Conservation (phyloP, 2,113 vertebrate genomes). For the Onychorhynchus coronatus region DNA sequence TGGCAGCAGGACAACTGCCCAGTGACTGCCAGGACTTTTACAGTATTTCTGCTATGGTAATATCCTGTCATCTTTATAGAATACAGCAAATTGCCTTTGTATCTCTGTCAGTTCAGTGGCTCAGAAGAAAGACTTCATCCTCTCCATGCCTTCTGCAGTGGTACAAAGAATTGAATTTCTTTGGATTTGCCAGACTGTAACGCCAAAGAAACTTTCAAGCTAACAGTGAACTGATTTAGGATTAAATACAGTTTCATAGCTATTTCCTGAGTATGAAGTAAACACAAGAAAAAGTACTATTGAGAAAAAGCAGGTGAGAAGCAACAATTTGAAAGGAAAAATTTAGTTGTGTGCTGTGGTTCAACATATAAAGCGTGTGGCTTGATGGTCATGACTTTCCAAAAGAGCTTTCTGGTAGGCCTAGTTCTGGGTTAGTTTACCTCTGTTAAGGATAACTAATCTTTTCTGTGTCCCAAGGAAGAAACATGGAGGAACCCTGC, state of each 20-base stretch:
- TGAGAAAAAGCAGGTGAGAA: background rate
- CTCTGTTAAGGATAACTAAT: background rate
- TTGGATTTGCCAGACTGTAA: background rate
- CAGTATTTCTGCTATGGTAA: background rate
- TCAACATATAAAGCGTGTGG: background rate
- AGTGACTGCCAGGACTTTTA: rapidly evolving
- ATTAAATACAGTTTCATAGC: background rate
- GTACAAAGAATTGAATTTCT: background rate
- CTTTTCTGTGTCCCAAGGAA: background rate
- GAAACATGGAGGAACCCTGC: background rate
- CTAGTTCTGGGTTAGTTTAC: background rate
- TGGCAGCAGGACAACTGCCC: background rate
- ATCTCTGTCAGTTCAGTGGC: background rate
- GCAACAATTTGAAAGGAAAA: background rate
- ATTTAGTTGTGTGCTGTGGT: background rate
- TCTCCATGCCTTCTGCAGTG: background rate
- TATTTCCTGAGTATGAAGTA: background rate
- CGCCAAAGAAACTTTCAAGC: background rate
- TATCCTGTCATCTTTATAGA: background rate
- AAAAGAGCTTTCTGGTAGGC: background rate
- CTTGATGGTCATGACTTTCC: background rate
- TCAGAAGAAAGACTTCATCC: background rate
- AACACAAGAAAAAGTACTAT: background rate
- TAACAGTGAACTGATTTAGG: background rate
- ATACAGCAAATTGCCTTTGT: background rate